Base-by-base conservation (phyloP, 2,797 vertebrate species). In the Pagetopsis macropterus region DNA sequence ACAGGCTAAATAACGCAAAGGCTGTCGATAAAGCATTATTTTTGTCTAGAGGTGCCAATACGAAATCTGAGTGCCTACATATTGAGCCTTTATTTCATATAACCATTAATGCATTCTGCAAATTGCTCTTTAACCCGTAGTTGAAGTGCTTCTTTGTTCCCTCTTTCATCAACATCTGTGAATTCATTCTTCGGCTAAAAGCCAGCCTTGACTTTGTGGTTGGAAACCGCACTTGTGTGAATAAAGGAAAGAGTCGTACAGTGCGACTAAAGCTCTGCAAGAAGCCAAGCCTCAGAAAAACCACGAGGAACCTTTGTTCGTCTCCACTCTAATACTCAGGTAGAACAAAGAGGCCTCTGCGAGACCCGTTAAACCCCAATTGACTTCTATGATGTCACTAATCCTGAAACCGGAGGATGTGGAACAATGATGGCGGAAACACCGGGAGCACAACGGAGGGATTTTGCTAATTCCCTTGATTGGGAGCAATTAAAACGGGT, bases 401-500 rank as follows among this genome's bases (percentile, higher is more conserved):
- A 93, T 86, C 87, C 89, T 80, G 9, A 82, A 77, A 93, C 51
- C 11, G 70, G 52, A 85, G 84, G 82, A 77, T 56, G 72, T 58
- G 0, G 27, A 78, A 58, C 3, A 52, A 92, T 89, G 86, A 83
- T 70, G 78, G 80, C 51, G 62, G 93, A 93, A 84, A 94, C 71
- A 68, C 78, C 82, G 65, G 54, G 85, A 73, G 27, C 61, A 89
- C 82, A 91, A 89, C 70, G 17, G 70, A 93, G 88, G 82, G 90
- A 74, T 52, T 68, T 88, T 77, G 85, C 88, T 92, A 95, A 93
- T 89, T 95, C 93, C 87, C 87, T 90, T 90, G 86, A 94, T 92
- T 87, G 79, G 72, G 82, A 92, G 86, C 91, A 94, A 94, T 95
- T 95, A 94, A 93, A 94, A 93, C 68, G 78, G 79, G 84, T 93